Evolutionary conservation across 2,113 vertebrate genomes (phyloP).

Genomic region (Saimiri boliviensis): DNA sequence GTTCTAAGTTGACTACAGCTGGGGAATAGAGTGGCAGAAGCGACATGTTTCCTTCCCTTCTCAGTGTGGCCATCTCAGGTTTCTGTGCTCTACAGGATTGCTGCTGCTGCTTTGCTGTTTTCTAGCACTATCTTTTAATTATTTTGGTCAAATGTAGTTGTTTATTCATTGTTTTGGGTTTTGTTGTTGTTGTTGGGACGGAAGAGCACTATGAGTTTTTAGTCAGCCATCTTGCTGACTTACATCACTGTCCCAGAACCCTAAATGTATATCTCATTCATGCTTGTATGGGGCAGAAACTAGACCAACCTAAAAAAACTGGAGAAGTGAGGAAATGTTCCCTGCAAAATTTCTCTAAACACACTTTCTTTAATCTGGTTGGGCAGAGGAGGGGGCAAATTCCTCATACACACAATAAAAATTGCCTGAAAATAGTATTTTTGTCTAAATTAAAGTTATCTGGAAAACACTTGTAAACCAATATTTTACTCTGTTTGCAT

Average conservation of each 20-base stretch:
- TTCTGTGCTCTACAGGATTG: not conserved
- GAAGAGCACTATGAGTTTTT: not conserved
- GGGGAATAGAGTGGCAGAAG: not conserved
- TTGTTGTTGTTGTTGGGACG: not conserved
- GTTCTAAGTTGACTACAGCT: not conserved
- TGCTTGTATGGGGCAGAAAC: not conserved
- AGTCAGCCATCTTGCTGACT: not conserved
- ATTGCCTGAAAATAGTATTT: not conserved
- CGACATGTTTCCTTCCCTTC: not conserved
- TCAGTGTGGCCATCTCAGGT: not conserved
- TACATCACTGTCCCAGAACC: not conserved
- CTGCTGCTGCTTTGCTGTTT: not conserved
- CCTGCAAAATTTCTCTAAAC: not conserved
- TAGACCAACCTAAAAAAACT: not conserved
- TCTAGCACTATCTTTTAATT: not conserved
- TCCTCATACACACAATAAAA: not conserved
- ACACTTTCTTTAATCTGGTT: not conserved
- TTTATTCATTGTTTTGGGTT: not conserved
- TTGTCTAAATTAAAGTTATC: not conserved
- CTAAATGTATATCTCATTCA: not conserved
- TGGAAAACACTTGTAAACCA: not conserved
- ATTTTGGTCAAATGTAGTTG: not conserved
- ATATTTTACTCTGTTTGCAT: not conserved
- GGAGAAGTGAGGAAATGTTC: not conserved
- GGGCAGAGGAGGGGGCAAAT: accelerated